These are phyloP conservation scores for Nycteola revayana DNA, from an alignment of 2,888 invertebrate species.

Conservation along the genomic window DNA sequence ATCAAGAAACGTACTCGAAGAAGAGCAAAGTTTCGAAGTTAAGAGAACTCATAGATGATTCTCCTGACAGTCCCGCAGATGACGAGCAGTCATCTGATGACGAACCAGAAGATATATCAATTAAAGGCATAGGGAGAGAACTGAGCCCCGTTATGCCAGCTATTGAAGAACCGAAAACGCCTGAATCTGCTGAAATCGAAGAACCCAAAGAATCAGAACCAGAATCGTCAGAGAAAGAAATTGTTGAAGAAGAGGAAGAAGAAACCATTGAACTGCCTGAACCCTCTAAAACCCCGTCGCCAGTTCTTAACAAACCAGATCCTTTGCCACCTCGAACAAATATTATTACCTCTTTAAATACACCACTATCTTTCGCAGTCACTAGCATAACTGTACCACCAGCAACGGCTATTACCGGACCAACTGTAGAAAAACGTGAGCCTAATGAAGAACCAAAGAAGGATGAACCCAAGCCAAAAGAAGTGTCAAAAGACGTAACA, in stretches of 20 bases:
- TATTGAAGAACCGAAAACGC: slow-evolving; percentile 40
- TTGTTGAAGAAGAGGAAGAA: slow-evolving; percentile 36
- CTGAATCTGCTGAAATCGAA: slow-evolving; percentile 19
- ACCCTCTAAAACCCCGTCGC: slow-evolving; percentile 56
- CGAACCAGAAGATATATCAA: slow-evolving; percentile 53
- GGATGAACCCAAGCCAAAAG: too few relatives aligned
- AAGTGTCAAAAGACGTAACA: too few relatives aligned
- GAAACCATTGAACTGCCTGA: slow-evolving; percentile 44
- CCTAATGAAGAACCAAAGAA: slow-evolving; percentile 12
- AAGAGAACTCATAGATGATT: slow-evolving; percentile 72
- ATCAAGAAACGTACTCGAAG: slow-evolving; percentile 79
- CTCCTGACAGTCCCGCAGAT: slow-evolving; percentile 74
- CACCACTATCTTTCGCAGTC: slow-evolving; percentile 9
- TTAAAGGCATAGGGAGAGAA: slow-evolving; percentile 48
- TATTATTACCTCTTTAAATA: slow-evolving; percentile 11
- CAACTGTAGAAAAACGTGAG: too few relatives aligned
- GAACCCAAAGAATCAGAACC: slow-evolving; percentile 32
- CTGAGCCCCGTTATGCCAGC: slow-evolving; percentile 41
- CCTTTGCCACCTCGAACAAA: slow-evolving; percentile 23
- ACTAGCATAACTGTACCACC: slow-evolving; percentile 5
- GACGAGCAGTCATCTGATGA: slow-evolving; percentile 80
- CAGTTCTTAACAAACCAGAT: slow-evolving; percentile 28
- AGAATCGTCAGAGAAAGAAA: slow-evolving; percentile 37
- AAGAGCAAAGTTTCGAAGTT: slow-evolving; percentile 74
- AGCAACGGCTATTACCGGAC: neutral